Percentiles rank a stretch among this genome's conserved stretches.
These are phyloP conservation scores for Tetragonula carbonaria DNA, from an alignment of 2,888 invertebrate species.

Conservation along the genomic window DNA sequence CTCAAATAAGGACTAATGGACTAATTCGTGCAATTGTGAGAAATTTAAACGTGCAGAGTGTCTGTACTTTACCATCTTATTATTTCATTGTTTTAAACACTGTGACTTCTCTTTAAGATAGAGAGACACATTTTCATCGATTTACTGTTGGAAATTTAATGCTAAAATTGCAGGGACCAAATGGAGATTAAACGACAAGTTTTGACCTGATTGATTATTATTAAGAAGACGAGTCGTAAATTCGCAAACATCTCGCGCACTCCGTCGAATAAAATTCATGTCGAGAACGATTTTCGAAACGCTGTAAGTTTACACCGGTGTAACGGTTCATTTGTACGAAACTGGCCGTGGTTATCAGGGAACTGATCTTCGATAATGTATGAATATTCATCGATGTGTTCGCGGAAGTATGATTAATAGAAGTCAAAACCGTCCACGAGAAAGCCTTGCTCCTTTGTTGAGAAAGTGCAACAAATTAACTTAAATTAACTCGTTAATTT, in stretches of 20 bases:
- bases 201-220: background rate
- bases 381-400: conserved; percentile 51
- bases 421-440: background rate
- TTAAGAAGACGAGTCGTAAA: background rate
- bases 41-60: no score
- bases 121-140: background rate
- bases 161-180: background rate
- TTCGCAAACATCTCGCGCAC: background rate
- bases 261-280: background rate
- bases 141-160: background rate
- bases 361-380: conserved; percentile 40
- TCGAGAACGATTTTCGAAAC: background rate
- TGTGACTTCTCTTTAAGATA: background rate
- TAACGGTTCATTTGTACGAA: conserved; percentile 9
- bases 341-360: conserved; percentile 17
- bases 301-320: background rate
- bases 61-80: no score
- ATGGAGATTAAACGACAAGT: no score
- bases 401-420: conserved; percentile 38
- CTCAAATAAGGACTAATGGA: no score
- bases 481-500: no score
- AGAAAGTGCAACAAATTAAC: background rate
- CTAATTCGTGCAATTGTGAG: no score
- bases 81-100: background rate
- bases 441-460: background rate